Evolutionary conservation across 2,113 vertebrate genomes (phyloP), one percentile per base, ranked within the genome.

Genomic region (Apaloderma vittatum): DNA sequence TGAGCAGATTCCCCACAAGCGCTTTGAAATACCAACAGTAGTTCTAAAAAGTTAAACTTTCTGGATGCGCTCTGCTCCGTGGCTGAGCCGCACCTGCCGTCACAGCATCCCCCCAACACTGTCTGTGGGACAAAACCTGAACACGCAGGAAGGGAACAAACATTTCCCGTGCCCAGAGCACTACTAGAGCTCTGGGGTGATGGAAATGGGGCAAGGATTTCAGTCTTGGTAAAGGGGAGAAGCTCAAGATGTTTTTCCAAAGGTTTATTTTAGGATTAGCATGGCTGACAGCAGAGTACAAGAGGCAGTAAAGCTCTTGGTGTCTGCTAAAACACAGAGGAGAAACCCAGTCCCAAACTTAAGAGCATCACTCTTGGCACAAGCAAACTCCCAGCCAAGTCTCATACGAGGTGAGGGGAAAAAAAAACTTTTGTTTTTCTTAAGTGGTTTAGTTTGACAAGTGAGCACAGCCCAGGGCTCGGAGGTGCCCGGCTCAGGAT

Each of bases 31-130:
- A 45, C 61, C 70, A 67, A 55, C 55, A 48, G 75, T 2, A 19
- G 27, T 24, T 21, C 24, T 3, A 34, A n/a, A 21, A 92, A 87
- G 51, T 70, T 32, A 9, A 32, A 55, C 36, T 78, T 84, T 8
- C 30, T 7, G 65, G 9, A 0, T 32, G 57, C 3, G 6, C 52
- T 5, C 0, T 0, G 2, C 2, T 12, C 86, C 18, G 0, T 49
- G 80, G 11, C 45, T 45, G 76, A 70, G 89, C 86, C 23, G 0
- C 4, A 24, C 8, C 51, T 58, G 63, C 45, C 43, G 11, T 34
- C 3, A 1, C 61, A n/a, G 20, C 51, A 6, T 1, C 67, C 54
- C 63, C 15, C 55, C 6, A 2, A 10, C 11, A 1, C 34, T 0
- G 0, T 0, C 57, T 34, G 4, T 1, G 15, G 12, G 62, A 23